These are phyloP conservation scores for Ericerus pela DNA, from an alignment of 1,140 invertebrate genomes.

Conservation along the genomic window DNA sequence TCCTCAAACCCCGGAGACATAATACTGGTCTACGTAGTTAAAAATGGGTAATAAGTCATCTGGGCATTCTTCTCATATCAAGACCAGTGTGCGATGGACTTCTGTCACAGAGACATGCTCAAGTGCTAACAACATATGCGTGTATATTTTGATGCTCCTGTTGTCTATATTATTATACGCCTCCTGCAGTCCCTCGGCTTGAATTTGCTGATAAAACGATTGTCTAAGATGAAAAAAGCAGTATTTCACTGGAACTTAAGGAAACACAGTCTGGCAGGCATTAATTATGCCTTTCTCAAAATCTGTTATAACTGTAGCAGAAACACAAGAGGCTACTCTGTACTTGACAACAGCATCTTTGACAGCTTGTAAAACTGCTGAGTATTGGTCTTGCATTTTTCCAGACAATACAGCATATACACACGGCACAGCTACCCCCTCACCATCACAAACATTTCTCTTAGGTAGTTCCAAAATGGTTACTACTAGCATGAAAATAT, in stretches of 20 bases:
- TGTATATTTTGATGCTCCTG: background rate
- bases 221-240: background rate
- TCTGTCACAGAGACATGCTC: background rate
- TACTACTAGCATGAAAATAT: too few species aligned
- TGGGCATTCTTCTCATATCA: background rate
- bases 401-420: too few species aligned
- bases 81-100: background rate
- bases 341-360: background rate
- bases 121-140: background rate
- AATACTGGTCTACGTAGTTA: background rate
- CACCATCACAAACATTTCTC: too few species aligned
- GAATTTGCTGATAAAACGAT: background rate
- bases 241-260: background rate
- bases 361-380: background rate
- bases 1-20: background rate
- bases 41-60: background rate
- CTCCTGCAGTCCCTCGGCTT: background rate
- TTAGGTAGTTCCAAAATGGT: too few species aligned
- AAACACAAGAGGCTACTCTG: background rate
- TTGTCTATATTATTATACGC: background rate
- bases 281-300: background rate
- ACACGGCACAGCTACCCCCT: too few species aligned
- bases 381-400: too few species aligned
- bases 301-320: background rate
- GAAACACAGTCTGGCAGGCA: background rate